Evolutionary conservation across 2,113 vertebrate species (phyloP), one percentile per base, ranked within the genome.

Genomic region (Xiphophorus couchianus): DNA sequence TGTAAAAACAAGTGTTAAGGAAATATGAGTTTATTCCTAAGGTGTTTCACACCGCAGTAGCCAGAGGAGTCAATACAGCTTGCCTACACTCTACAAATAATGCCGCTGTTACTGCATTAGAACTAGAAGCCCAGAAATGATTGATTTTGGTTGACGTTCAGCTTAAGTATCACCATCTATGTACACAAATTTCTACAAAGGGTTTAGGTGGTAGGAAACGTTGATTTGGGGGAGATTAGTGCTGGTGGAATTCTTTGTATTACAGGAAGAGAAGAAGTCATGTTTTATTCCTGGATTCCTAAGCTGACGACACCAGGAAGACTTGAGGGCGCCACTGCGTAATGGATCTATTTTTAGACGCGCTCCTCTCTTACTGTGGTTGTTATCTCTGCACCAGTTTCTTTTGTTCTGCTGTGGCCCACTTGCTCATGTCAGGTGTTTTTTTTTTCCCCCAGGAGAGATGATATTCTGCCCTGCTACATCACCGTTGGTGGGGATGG

Each of bases 261-360:
- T 65, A 17, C 9, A 51, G 63, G 5, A 66, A 37, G 11, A 31
- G 30, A 29, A n/a, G n/a, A 19, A n/a, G 28, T n/a, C 9, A 22
- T 15, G 60, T 25, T 63, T 37, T 19, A 51, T 33, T 44, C 13
- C 6, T 63, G 35, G 22, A 30, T 28, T 37, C 14, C n/a, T 39
- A 19, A 70, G 22, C 44, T 48, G 28, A 73, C 80, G 74, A 78
- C 42, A 77, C 82, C 48, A 63, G 70, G 65, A 85, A 80, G 70
- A 86, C 77, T 69, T 77, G 66, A 85, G 85, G 66, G 69, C 78
- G 74, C 82, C 76, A 15, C 51, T 10, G 76, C 27, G 66, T 62
- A 82, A 73, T 73, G 58, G 74, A 58, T 81, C 74, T 91, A 91
- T 92, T 85, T 86, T 73, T 91, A 88, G 81, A 31, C 62, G 31